Evolutionary conservation across 2,888 invertebrate species (phyloP), one percentile per base, ranked within the genome.

Genomic region (Pseudococcus longispinus): DNA sequence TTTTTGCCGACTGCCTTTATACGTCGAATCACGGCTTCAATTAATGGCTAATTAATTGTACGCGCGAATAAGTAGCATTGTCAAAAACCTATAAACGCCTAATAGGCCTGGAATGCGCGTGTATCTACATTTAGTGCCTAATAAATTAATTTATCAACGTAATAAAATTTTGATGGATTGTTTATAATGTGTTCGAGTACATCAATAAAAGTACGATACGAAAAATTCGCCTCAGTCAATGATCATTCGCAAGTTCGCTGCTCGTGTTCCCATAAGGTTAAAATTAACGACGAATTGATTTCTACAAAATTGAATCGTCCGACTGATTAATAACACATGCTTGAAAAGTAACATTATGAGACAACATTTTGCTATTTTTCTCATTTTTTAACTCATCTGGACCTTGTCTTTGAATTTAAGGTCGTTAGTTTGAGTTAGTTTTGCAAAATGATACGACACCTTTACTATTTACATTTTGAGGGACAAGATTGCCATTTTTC

Each of bases 151-250:
- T 80, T 80, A 80, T 80, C 77, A 20, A 20, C n/a, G 77, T 20
- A 80, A 80, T 80, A 80, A 80, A 80, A 80, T 80, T 80, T 42
- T 80, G 37, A 80, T 80, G n/a, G 74, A 32, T 74, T 74, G 74
- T 74, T 32, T 74, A 60, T 60, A 60, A 37, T 37, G 37, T 37
- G 8, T 37, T 5, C 37, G 37, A 13, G 20, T n/a, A 60, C 60
- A 60, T 60, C 29, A 80, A 80, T 80, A 80, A 80, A 80, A 80
- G 3, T 42, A n/a, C n/a, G 37, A 80, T 80, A 18, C 37, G 29
- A 70, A 70, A 29, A 70, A 29, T 70, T 60, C 13, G 9, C 60
- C 6, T 9, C 23, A 4, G 1, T 23, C 9, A 23, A 60, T 60
- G 20, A 60, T 60, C 60, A 60, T 60, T 23, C 9, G 23, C 2